Percentiles rank a stretch among this genome's conserved stretches.
Evolutionary conservation across 2,113 vertebrate genomes (phyloP).

Genomic region (Rafetus swinhoei): DNA sequence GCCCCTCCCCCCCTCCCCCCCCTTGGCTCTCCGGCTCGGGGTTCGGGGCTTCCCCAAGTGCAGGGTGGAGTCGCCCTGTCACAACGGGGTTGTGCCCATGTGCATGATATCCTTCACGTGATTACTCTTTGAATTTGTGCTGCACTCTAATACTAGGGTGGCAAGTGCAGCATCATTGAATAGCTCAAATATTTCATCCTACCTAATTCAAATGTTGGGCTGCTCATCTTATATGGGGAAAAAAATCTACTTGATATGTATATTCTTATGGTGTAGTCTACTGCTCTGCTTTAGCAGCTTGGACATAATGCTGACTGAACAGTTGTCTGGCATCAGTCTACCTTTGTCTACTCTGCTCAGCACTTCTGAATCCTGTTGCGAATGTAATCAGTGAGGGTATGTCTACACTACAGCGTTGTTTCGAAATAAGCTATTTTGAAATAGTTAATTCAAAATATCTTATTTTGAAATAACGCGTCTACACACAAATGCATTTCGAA

Average conservation of each 20-base stretch:
- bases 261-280: not conserved
- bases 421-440: no score
- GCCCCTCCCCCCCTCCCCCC: no score
- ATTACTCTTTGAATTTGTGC: not conserved
- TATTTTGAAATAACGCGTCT: no score
- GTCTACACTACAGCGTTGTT: no score
- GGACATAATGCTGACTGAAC: not conserved
- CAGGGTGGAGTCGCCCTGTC: no score
- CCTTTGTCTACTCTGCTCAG: not conserved
- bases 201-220: not conserved
- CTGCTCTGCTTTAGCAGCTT: not conserved
- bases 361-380: not conserved
- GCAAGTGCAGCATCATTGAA: not conserved
- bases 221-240: not conserved
- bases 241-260: not conserved
- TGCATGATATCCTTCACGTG: not conserved
- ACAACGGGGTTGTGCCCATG: not conserved
- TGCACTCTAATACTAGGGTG: fast-evolving
- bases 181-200: not conserved
- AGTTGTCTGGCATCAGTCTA: not conserved
- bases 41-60: no score
- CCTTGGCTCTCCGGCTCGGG: no score
- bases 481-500: no score
- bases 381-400: not conserved
- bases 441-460: no score